Evolutionary conservation across 2,888 invertebrate species (phyloP).

Genomic region (Empis livida): DNA sequence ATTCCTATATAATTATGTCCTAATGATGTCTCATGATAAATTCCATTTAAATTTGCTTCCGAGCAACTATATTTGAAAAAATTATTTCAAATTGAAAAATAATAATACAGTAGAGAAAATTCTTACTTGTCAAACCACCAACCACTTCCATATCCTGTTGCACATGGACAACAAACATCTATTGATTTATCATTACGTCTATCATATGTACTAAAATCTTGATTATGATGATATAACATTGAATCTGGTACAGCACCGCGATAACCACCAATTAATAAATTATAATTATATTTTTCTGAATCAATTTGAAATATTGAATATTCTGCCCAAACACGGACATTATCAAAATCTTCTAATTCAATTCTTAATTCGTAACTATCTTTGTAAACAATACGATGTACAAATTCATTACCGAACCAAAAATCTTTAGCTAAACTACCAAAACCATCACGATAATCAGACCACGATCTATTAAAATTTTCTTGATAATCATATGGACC

Average conservation of each 20-base stretch:
- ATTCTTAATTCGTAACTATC: constrained; percentile 37
- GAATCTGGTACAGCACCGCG: constrained; percentile 42
- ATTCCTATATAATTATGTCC: constrained; percentile 40
- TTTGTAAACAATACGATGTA: constrained; percentile 35
- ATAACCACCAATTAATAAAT: constrained; percentile 37
- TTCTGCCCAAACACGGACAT: constrained; percentile 38
- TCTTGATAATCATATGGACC: constrained; percentile 29
- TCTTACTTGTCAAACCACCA: constrained; percentile 48
- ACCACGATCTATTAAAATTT: constrained; percentile 43
- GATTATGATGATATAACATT: constrained; percentile 39
- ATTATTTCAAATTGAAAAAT: not conserved
- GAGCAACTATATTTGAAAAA: constrained; percentile 34
- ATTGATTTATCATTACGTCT: constrained; percentile 39
- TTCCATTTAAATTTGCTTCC: constrained; percentile 44
- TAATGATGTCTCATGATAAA: constrained; percentile 34
- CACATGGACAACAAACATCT: constrained; percentile 40
- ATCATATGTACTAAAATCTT: constrained; percentile 33
- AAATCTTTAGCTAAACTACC: constrained; percentile 41
- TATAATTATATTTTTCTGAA: constrained; percentile 35
- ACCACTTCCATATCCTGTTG: constrained; percentile 41
- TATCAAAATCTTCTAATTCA: constrained; percentile 40
- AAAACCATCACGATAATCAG: constrained; percentile 44
- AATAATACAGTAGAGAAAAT: not conserved
- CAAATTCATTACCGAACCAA: constrained; percentile 46
- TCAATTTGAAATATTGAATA: constrained; percentile 36